Evolutionary conservation across 2,888 invertebrate genomes (phyloP).

Genomic region (Pegoplata infirma): DNA sequence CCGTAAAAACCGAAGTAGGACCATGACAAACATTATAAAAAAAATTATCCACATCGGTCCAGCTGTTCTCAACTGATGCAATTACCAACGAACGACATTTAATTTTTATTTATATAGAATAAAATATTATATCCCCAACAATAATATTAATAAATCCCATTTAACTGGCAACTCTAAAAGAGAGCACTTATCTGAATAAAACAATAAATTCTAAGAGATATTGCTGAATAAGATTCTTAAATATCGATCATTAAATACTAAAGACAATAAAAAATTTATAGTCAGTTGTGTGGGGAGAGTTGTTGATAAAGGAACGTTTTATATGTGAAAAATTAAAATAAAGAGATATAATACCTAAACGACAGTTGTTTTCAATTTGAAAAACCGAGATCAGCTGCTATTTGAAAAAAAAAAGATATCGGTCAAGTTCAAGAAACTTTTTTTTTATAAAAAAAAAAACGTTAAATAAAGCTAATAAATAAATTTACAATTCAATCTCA

Average conservation of each 20-base stretch:
- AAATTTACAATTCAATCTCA: neutral
- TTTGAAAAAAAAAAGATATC: conserved; percentile 25
- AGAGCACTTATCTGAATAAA: neutral
- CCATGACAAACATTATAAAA: no score
- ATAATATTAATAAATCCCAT: no score
- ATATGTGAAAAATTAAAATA: neutral
- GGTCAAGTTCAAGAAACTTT: conserved; percentile 60
- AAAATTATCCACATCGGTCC: no score
- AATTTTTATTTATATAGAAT: no score
- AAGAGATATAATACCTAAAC: neutral
- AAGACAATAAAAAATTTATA: conserved; percentile 4
- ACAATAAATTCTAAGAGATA: neutral
- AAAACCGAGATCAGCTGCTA: conserved; percentile 33
- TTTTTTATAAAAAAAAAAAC: conserved; percentile 7
- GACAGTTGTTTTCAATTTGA: conserved; percentile 3
- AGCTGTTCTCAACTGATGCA: no score
- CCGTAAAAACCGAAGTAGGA: no score
- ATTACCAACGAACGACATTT: no score
- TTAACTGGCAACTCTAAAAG: neutral
- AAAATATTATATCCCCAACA: no score
- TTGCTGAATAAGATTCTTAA: neutral
- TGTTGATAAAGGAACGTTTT: conserved; percentile 13
- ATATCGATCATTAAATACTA: conserved; percentile 29
- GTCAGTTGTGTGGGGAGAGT: conserved; percentile 41
- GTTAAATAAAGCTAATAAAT: neutral